Conservation (phyloP, 2,113 vertebrate genomes). For the Ciconia boyciana region DNA sequence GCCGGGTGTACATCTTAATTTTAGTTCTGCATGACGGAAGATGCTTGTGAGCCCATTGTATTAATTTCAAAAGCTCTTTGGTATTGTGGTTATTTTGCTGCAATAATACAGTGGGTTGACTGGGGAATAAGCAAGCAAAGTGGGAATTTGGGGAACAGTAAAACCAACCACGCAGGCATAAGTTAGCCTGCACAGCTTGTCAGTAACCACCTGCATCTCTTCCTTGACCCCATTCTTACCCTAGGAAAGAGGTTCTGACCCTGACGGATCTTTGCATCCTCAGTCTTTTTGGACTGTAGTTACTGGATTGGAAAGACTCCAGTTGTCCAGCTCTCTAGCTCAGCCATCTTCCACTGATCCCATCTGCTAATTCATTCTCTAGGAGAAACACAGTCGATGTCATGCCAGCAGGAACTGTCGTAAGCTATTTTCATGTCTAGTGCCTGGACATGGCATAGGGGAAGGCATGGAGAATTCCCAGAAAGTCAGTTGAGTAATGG, state of each 20-base stretch:
- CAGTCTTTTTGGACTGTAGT: not conserved
- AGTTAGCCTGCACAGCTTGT: not conserved
- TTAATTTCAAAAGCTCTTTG: not conserved
- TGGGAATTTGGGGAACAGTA: not conserved
- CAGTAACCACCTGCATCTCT: not conserved
- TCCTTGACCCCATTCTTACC: not conserved
- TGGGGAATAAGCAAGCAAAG: not conserved
- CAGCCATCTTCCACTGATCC: not conserved
- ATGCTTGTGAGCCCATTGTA: not conserved
- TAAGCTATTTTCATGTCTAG: not conserved
- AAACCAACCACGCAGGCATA: not conserved
- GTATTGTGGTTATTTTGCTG: not conserved
- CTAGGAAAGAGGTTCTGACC: not conserved
- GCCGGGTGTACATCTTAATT: not conserved
- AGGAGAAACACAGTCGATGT: not conserved
- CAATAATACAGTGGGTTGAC: not conserved
- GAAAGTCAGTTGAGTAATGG: not conserved
- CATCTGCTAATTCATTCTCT: not conserved
- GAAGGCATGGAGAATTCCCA: not conserved
- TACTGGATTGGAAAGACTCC: not conserved
- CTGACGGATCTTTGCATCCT: not conserved
- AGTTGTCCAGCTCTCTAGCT: not conserved
- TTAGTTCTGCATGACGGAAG: not conserved
- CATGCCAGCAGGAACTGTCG: constrained; percentile 4
- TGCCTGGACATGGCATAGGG: not conserved